Percentiles rank a stretch among this genome's conserved stretches.
Evolutionary conservation across 2,888 invertebrate species (phyloP).

Genomic region (Cheilosia urbana): DNA sequence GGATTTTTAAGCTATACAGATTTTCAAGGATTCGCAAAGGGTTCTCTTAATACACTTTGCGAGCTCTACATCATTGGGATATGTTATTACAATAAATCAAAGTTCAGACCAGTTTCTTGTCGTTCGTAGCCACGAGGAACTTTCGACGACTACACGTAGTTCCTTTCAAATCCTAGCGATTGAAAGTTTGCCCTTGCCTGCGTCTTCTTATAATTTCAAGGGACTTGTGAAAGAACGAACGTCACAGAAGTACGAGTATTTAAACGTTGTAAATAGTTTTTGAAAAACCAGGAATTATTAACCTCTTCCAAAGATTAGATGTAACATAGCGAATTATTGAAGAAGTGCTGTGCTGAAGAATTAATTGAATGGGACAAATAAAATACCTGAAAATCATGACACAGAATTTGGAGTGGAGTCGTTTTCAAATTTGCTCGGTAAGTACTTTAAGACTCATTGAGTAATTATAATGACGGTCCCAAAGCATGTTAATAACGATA

Average conservation of each 20-base stretch:
- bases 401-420: not conserved
- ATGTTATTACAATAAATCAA: slow-evolving; percentile 18
- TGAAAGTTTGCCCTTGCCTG: slow-evolving; percentile 23
- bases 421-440: not conserved
- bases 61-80: not conserved
- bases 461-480: too few species aligned
- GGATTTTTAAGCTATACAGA: not conserved
- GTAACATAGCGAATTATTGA: not conserved
- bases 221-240: not conserved
- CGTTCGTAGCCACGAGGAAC: not conserved
- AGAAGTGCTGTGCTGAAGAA: slow-evolving; percentile 14
- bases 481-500: too few species aligned
- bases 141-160: not conserved
- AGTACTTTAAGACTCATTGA: not conserved
- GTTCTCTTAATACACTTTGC: slow-evolving; percentile 9
- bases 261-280: not conserved
- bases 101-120: slow-evolving; percentile 30
- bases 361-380: slow-evolving; percentile 38
- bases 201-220: slow-evolving; percentile 7
- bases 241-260: not conserved
- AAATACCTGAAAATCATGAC: not conserved
- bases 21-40: slow-evolving; percentile 15
- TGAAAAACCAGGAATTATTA: not conserved
- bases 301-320: too few species aligned
- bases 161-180: slow-evolving; percentile 16